These are phyloP conservation scores for Camponotus fellah DNA, from an alignment of 2,888 invertebrate species.

Conservation along the genomic window DNA sequence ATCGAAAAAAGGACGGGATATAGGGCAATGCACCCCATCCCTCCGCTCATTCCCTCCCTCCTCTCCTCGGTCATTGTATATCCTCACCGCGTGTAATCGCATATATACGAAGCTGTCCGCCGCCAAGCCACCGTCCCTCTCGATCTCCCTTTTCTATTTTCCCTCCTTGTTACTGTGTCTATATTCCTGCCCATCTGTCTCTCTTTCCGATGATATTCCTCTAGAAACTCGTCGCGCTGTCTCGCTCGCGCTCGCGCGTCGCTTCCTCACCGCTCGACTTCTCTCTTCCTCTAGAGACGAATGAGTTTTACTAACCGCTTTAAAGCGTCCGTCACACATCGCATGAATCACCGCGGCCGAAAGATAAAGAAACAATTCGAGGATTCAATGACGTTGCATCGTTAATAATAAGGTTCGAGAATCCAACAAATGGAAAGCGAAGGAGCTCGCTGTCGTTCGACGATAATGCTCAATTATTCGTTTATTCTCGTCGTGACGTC, in stretches of 20 bases:
- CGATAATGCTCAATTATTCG: background rate
- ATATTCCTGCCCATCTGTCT: constrained; percentile 62
- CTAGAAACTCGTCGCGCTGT: constrained; percentile 34
- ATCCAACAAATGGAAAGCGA: constrained; percentile 24
- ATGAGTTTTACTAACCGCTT: constrained; percentile 76
- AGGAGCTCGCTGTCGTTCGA: background rate
- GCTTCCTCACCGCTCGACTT: background rate
- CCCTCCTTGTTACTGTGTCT: constrained; percentile 61
- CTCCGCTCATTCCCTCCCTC: constrained; percentile 24
- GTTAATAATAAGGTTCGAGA: constrained; percentile 35
- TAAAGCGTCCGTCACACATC: constrained; percentile 73
- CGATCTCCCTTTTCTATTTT: constrained; percentile 60
- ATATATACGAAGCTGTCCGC: constrained; percentile 71
- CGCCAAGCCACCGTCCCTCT: constrained; percentile 22
- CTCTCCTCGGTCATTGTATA: constrained; percentile 60
- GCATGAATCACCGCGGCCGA: constrained; percentile 62
- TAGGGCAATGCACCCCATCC: constrained; percentile 67
- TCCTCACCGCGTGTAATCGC: constrained; percentile 68
- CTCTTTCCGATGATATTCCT: constrained; percentile 63
- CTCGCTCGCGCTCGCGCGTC: constrained; percentile 5
- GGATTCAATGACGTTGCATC: constrained; percentile 21
- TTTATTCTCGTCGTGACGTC: background rate
- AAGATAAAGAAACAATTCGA: constrained; percentile 55
- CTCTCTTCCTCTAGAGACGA: constrained; percentile 46
- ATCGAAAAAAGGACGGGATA: constrained; percentile 65